Evolutionary conservation across 92 coral and sea anemone genomes (phyloP).

Genomic region (Palythoa grandis): DNA sequence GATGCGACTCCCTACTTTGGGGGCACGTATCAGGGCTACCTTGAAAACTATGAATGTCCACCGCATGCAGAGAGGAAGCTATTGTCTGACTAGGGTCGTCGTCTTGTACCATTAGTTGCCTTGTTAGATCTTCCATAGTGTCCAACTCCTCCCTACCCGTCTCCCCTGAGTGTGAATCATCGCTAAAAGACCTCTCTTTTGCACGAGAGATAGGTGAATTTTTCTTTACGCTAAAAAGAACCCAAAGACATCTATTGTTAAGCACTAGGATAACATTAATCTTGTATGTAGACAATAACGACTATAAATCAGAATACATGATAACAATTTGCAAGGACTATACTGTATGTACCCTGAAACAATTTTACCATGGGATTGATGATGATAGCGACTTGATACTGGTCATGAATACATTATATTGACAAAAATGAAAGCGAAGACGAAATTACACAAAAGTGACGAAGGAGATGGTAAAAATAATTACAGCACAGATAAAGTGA

Average conservation of each 20-base stretch:
- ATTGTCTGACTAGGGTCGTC: slow-evolving; percentile 84
- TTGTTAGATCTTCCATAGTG: slow-evolving; percentile 21
- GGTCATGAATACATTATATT: too few species aligned
- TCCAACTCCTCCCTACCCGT: slow-evolving; percentile 3
- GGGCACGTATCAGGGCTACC: slow-evolving; percentile 64
- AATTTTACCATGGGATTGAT: too few species aligned
- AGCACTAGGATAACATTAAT: background rate
- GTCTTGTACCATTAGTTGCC: slow-evolving; percentile 13
- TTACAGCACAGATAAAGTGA: too few species aligned
- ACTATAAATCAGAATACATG: too few species aligned
- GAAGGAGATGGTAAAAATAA: too few species aligned
- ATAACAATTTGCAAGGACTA: too few species aligned
- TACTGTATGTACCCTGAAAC: too few species aligned
- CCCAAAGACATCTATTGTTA: background rate
- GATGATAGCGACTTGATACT: too few species aligned
- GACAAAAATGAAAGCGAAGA: too few species aligned
- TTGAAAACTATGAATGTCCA: slow-evolving; percentile 78
- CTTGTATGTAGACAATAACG: background rate
- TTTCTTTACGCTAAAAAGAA: background rate
- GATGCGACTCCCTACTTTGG: slow-evolving; percentile 24
- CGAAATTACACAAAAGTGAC: too few species aligned
- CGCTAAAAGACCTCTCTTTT: background rate
- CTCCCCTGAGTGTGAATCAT: background rate
- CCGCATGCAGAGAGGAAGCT: slow-evolving; percentile 80
- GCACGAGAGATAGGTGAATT: background rate